Evolutionary conservation across 2,113 vertebrate species (phyloP).

Genomic region (Ariopsis seemanni): DNA sequence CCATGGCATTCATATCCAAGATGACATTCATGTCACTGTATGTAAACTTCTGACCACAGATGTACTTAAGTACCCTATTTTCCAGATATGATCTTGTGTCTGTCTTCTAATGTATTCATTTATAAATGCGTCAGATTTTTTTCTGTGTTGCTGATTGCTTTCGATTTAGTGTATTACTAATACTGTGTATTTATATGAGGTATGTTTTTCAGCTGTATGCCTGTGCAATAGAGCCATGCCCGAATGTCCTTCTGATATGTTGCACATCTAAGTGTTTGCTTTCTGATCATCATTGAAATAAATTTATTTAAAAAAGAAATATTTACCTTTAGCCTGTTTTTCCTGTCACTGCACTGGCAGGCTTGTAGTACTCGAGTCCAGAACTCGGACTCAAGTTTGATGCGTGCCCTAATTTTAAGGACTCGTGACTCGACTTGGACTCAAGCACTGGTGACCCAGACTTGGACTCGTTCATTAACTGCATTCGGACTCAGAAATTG

Average conservation of each 20-base stretch:
- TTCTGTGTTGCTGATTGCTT: neutral
- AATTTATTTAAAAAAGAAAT: slow-evolving; percentile 38
- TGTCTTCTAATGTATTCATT: neutral
- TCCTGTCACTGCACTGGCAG: neutral
- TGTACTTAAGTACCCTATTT: no score
- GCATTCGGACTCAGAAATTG: no score
- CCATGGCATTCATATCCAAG: no score
- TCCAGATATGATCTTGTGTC: neutral
- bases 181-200: slow-evolving; percentile 56
- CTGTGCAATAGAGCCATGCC: slow-evolving; percentile 23
- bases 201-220: slow-evolving; percentile 29
- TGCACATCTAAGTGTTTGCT: slow-evolving; percentile 22
- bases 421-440: no score
- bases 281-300: neutral
- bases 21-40: no score
- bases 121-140: neutral
- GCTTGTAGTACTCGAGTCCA: no score
- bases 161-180: slow-evolving; percentile 36
- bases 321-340: neutral
- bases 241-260: slow-evolving; percentile 19
- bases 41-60: no score
- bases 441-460: no score
- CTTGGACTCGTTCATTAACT: no score
- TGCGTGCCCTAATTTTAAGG: no score
- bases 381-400: no score